Percentiles rank a stretch among this genome's conserved stretches.
Conservation (phyloP, 2,888 invertebrate genomes). For the Gastracanthus pulcherrimus region DNA sequence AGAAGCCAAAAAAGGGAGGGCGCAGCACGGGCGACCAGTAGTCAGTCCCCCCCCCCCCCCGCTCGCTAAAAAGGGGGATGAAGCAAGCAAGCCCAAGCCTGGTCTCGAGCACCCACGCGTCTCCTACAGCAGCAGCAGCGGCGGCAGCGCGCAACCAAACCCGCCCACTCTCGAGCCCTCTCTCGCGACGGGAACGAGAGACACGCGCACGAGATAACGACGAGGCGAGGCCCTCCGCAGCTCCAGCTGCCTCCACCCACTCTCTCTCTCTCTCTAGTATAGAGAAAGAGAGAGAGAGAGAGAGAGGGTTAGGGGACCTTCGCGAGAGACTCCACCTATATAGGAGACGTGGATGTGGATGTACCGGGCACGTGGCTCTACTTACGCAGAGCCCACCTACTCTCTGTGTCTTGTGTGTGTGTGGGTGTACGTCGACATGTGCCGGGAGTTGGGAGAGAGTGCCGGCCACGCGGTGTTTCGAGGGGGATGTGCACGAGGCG, state of each 20-base stretch:
- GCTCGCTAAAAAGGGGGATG: constrained; percentile 48
- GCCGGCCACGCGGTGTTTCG: too few species aligned
- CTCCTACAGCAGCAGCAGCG: background rate
- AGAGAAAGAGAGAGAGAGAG: constrained; percentile 21
- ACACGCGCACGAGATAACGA: constrained; percentile 11
- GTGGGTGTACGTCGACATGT: background rate
- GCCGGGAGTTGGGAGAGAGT: too few species aligned
- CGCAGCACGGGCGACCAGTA: too few species aligned
- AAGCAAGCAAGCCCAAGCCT: too few species aligned
- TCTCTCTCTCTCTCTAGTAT: too few species aligned
- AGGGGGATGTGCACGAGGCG: too few species aligned
- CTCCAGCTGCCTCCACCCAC: constrained; percentile 51
- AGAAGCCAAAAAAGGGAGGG: constrained; percentile 58
- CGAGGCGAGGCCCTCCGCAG: too few species aligned
- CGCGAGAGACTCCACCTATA: constrained; percentile 49
- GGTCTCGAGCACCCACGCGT: constrained; percentile 23
- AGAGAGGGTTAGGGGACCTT: constrained; percentile 32
- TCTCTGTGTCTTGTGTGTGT: background rate
- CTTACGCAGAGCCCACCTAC: constrained; percentile 48
- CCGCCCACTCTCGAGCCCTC: constrained; percentile 42
- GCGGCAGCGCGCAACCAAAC: background rate
- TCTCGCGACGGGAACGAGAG: background rate
- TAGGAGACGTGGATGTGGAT: too few species aligned
- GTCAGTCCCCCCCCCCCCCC: constrained; percentile 13
- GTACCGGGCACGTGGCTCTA: constrained; percentile 49